Evolutionary conservation across 2,113 vertebrate genomes (phyloP), one percentile per base, ranked within the genome.

Genomic region (Haliaeetus leucogaster): DNA sequence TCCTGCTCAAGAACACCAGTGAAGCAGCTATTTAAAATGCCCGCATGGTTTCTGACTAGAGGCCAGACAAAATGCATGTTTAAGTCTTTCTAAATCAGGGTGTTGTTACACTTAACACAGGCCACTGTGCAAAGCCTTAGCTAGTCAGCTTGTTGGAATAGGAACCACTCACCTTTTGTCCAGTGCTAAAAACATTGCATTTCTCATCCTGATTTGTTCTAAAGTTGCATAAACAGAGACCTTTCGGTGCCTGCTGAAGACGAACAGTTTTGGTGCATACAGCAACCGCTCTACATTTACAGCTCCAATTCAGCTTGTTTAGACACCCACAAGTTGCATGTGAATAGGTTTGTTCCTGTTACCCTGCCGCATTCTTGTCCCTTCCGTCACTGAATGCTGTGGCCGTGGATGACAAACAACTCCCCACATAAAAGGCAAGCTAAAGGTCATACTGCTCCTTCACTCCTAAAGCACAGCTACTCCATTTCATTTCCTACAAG

Each of bases 361-460:
- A 63, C 67, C 45, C 80, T 21, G 55, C 50, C 0, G 1, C 95
- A 78, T 89, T 96, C 94, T 27, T 71, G 52, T 93, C 86, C 53
- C 32, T 87, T 73, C 89, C 10, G 3, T 48, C 79, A 53, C 58
- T 9, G 58, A 70, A 62, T 30, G 66, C 53, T 63, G 20, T 2
- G 50, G 62, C 81, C 62, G 48, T 4, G 58, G 78, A 88, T 82
- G 58, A 67, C 89, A 95, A 95, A 95, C 77, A 95, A 66, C 34
- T 93, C 45, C 63, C 62, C 93, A 88, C 82, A 83, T 58, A 45
- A 96, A 87, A 96, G 78, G 62, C 80, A 82, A 95, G 48, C 65
- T 82, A 93, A 94, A 94, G 84, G 89, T 91, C 97, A 82, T 1
- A 2, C 27, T 67, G 73, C 68, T 29, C 73, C 72, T 93, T 80